Evolutionary conservation across 2,797 vertebrate genomes (phyloP).

Genomic region (Rhadinocentrus ornatus): DNA sequence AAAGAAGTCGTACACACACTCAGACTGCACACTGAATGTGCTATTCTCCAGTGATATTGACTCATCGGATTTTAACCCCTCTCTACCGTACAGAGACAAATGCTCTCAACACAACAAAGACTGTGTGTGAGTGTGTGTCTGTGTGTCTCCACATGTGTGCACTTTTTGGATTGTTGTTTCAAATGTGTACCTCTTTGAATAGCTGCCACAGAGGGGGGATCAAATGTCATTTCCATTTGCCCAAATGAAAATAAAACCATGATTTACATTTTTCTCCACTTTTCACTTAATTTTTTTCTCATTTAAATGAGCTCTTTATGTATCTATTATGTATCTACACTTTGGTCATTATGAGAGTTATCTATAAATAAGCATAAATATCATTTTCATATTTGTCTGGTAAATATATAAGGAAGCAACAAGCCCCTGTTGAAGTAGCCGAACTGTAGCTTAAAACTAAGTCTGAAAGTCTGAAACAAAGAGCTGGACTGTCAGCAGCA

Average conservation of each 20-base stretch:
- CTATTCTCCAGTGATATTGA: slow-evolving; percentile 82
- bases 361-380: neutral
- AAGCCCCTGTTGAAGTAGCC: neutral
- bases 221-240: slow-evolving; percentile 51
- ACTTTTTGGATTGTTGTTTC: slow-evolving; percentile 47
- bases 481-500: neutral
- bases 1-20: slow-evolving; percentile 55
- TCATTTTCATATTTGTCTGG: neutral
- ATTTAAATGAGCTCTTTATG: slow-evolving; percentile 25
- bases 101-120: slow-evolving; percentile 81
- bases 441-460: neutral
- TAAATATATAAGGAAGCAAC: neutral
- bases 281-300: slow-evolving; percentile 12
- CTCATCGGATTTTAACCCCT: slow-evolving; percentile 82
- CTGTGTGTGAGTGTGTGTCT: slow-evolving; percentile 55
- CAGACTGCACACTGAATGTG: slow-evolving; percentile 64
- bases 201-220: slow-evolving; percentile 54
- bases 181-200: slow-evolving; percentile 57
- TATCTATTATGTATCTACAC: too few relatives aligned
- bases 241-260: slow-evolving; percentile 50
- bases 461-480: neutral
- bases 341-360: neutral
- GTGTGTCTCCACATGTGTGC: slow-evolving; percentile 29
- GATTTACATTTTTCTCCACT: slow-evolving; percentile 11
- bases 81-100: slow-evolving; percentile 75